Percentiles rank a stretch among this genome's conserved stretches.
Evolutionary conservation across 1,140 invertebrate genomes (phyloP).

Genomic region (Pseudachorutes palmiensis): DNA sequence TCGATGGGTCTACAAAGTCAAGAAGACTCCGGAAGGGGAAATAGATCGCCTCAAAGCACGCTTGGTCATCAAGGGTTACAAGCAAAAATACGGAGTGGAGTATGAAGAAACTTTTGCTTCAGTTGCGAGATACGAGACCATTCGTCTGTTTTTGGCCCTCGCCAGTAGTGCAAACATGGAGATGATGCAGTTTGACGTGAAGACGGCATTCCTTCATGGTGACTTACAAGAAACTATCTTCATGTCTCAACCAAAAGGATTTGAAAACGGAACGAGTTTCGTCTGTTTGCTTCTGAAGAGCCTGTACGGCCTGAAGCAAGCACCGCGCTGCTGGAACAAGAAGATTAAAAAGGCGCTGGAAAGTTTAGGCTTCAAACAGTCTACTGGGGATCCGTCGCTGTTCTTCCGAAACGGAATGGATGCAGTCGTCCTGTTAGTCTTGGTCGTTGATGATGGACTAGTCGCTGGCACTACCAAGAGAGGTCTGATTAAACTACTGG

Average conservation of each 20-base stretch:
- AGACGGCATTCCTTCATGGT: conserved; percentile 41
- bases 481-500: neutral
- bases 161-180: conserved; percentile 30
- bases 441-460: neutral
- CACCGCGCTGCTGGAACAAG: neutral
- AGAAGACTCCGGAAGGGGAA: conserved; percentile 17
- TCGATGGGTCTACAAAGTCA: conserved; percentile 27
- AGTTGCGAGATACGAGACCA: conserved; percentile 40
- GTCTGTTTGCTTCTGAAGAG: neutral
- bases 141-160: conserved; percentile 38
- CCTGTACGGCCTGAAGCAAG: neutral
- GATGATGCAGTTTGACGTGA: neutral
- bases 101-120: conserved; percentile 43
- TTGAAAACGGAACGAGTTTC: neutral
- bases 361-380: neutral
- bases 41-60: neutral
- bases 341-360: neutral
- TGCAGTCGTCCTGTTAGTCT: neutral
- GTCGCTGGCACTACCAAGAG: neutral
- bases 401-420: neutral
- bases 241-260: neutral
- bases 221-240: conserved; percentile 23
- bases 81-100: conserved; percentile 41
- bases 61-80: conserved; percentile 37
- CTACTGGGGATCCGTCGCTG: neutral